Base-by-base conservation (phyloP, 2,797 vertebrate genomes). In the Gila robusta region DNA sequence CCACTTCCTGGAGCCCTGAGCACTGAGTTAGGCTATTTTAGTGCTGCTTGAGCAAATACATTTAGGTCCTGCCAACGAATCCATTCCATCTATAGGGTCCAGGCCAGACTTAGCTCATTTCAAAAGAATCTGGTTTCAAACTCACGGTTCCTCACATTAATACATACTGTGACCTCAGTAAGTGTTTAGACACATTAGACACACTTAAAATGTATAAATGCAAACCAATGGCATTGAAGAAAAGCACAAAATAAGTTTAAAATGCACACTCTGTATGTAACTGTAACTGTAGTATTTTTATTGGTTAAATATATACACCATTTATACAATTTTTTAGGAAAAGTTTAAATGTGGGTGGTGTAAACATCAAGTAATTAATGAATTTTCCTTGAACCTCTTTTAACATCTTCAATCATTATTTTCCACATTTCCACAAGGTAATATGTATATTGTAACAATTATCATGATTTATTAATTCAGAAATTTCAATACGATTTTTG, bases 71-170 rank as follows among this genome's bases (percentile, higher is more conserved):
- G 91, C 90, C 90, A 92, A 93, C 91, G 92, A 92, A 56, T 82
- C 92, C 89, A 89, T 91, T 92, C 92, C 93, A 92, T 92, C 94
- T 96, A 94, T 95, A 94, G 94, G 94, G 93, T 91, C 92, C 91
- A 93, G 93, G 89, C 91, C 90, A 91, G 79, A 90, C 93, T 87
- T 88, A 41, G 89, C 93, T 95, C 92, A 95, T 89, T 83, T 85
- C 90, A 92, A 88, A 93, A 91, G 92, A 94, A 94, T 95, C 93
- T 86, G 86, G 88, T 70, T 54, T 49, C 32, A 90, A 93, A 93
- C 88, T 91, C 92, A 93, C 90, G 91, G 88, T 73, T 89, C 84
- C 89, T 91, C 91, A 83, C 91, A 92, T 88, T 91, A 92, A 91
- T 89, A 91, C 89, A 83, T 35, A 49, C 89, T 28, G 70, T 89